phyloP scores from a whole-genome alignment of 1,140 invertebrate species.

The Lycorma delicatula region DNA sequence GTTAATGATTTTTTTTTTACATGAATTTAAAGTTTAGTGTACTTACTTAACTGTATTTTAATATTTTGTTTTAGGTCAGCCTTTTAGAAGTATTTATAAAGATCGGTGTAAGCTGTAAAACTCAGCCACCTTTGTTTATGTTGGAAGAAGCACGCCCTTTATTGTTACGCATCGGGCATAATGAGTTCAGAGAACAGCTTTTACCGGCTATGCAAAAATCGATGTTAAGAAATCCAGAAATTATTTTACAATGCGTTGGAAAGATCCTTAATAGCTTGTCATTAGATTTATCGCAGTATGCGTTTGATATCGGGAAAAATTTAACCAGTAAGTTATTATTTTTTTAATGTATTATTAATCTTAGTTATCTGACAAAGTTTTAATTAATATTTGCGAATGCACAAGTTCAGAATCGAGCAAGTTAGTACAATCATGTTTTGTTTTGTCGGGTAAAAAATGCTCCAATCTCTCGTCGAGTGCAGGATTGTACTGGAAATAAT shows the following conservation, averaged over 20 bases:
- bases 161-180: constrained; percentile 52
- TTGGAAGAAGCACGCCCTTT: constrained; percentile 55
- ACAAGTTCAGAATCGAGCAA: too few relatives aligned
- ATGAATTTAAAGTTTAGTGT: constrained; percentile 12
- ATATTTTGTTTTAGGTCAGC: constrained; percentile 44
- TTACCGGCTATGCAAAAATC: constrained; percentile 83
- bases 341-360: too few relatives aligned
- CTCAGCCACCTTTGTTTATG: constrained; percentile 57
- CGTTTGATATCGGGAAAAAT: constrained; percentile 71
- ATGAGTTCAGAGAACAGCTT: constrained; percentile 66
- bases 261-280: constrained; percentile 59
- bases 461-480: too few relatives aligned
- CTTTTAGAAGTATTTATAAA: constrained; percentile 71
- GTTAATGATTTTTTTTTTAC: constrained; percentile 27
- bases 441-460: too few relatives aligned
- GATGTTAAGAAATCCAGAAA: constrained; percentile 89
- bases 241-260: constrained; percentile 72
- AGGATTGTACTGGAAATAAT: too few relatives aligned
- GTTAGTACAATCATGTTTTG: too few relatives aligned
- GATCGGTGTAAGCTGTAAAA: constrained; percentile 70
- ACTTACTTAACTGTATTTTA: too few relatives aligned
- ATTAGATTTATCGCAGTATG: constrained; percentile 71
- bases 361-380: too few relatives aligned
- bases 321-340: constrained; percentile 56
- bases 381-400: too few relatives aligned